These are phyloP conservation scores for Notolepis coatsorum DNA, from an alignment of 2,797 vertebrate genomes.

Conservation along the genomic window DNA sequence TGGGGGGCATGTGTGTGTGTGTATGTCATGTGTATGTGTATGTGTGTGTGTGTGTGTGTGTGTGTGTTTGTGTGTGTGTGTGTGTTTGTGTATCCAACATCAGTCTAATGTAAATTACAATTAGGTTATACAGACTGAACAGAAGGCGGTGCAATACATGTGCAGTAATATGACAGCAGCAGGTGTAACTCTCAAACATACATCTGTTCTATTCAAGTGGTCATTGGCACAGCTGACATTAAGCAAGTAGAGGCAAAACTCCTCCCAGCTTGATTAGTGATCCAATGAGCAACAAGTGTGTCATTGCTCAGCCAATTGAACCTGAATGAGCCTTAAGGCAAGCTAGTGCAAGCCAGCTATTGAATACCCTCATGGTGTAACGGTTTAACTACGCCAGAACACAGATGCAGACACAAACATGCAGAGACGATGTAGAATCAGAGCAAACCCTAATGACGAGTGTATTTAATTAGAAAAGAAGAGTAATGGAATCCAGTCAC, in stretches of 20 bases:
- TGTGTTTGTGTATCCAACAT: neutral
- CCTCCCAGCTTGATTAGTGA: neutral
- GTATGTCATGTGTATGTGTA: neutral
- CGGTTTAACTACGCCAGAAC: too few species aligned
- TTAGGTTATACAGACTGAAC: conserved; percentile 18
- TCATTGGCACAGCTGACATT: conserved; percentile 28
- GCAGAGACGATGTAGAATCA: too few species aligned
- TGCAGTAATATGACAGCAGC: conserved; percentile 22
- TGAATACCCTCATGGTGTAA: conserved; percentile 12
- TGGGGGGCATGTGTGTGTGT: neutral
- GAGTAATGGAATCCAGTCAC: too few species aligned
- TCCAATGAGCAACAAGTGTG: too few species aligned
- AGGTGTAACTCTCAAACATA: conserved; percentile 39
- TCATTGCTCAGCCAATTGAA: too few species aligned
- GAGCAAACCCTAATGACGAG: too few species aligned
- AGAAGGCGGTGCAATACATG: conserved; percentile 27
- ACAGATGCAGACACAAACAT: too few species aligned
- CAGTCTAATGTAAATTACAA: neutral
- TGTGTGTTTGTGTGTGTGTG: neutral
- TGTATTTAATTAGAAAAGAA: too few species aligned
- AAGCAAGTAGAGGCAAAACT: conserved; percentile 25
- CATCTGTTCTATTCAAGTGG: conserved; percentile 43
- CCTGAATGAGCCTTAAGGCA: conserved; percentile 33
- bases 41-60: neutral
- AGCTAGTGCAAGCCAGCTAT: neutral